These are phyloP conservation scores for Tanaodytes sp. DNA, from an alignment of 2,888 invertebrate species.

Conservation along the genomic window DNA sequence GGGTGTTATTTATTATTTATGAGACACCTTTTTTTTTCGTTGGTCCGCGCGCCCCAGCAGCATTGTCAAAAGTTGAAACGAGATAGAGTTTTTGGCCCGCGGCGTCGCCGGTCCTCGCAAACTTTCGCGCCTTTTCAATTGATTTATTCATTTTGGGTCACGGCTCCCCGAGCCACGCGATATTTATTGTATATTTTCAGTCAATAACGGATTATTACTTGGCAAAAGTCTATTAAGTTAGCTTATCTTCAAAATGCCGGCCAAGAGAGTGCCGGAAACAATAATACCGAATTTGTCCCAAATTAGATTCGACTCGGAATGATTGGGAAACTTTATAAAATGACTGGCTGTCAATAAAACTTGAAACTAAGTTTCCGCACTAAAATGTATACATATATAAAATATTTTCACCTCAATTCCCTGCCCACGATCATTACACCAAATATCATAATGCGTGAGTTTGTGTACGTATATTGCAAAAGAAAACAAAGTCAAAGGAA, in stretches of 20 bases:
- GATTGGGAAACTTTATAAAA: slow-evolving; percentile 46
- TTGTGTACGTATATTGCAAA: too few species aligned
- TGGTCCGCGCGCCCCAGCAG: background rate
- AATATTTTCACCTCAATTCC: too few species aligned
- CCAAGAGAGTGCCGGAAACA: slow-evolving; percentile 35
- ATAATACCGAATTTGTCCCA: slow-evolving; percentile 44
- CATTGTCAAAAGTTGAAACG: slow-evolving; percentile 28
- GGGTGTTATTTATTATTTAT: slow-evolving; percentile 30
- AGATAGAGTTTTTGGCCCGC: slow-evolving; percentile 30
- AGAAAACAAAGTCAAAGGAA: too few species aligned
- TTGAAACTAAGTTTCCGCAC: slow-evolving; percentile 30
- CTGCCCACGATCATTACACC: too few species aligned
- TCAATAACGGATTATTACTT: slow-evolving; percentile 47
- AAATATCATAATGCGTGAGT: too few species aligned
- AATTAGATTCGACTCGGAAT: slow-evolving; percentile 45
- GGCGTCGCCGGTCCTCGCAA: slow-evolving; percentile 12
- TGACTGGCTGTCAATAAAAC: slow-evolving; percentile 42
- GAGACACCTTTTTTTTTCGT: slow-evolving; percentile 24
- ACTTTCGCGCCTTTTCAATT: slow-evolving; percentile 29
- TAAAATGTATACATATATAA: slow-evolving; percentile 27
- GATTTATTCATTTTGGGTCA: slow-evolving; percentile 36
- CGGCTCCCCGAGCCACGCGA: slow-evolving; percentile 16
- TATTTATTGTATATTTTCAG: slow-evolving; percentile 44
- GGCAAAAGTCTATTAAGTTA: slow-evolving; percentile 39
- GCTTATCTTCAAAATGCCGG: slow-evolving; percentile 33